Evolutionary conservation across 2,113 vertebrate genomes (phyloP).

Genomic region (Platycercus adscitus): DNA sequence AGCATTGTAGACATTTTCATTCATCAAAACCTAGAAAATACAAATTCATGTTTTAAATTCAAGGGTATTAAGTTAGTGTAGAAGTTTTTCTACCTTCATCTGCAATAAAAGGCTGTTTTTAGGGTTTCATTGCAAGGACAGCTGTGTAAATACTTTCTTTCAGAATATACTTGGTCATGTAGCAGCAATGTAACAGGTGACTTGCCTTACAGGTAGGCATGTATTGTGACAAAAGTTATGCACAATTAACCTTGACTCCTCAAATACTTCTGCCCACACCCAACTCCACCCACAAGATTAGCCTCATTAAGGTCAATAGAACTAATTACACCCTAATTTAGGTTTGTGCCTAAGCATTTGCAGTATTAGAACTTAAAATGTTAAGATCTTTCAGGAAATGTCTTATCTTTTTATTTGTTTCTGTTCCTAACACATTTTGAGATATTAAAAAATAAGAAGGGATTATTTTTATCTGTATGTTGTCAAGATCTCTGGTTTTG

Average conservation of each 20-base stretch:
- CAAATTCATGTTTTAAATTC: not conserved
- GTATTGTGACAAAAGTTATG: not conserved
- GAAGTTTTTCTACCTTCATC: not conserved
- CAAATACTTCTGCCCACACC: not conserved
- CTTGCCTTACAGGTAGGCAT: not conserved
- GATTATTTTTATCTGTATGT: not conserved
- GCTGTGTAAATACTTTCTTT: not conserved
- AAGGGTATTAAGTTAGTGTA: not conserved
- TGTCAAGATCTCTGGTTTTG: not conserved
- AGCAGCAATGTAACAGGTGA: not conserved
- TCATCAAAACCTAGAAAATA: not conserved
- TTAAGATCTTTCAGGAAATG: not conserved
- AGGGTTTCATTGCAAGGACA: not conserved
- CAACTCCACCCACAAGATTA: not conserved
- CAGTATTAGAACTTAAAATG: not conserved
- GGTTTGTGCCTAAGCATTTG: not conserved
- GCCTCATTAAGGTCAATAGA: not conserved
- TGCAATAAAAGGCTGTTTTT: not conserved
- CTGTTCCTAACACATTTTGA: not conserved
- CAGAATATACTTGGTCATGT: not conserved
- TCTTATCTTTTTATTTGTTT: not conserved
- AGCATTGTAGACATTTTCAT: not conserved
- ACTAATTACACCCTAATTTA: not conserved
- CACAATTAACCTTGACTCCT: not conserved
- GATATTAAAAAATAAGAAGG: not conserved